phyloP scores from a whole-genome alignment of 2,797 vertebrate species.

The Pseudochirops cupreus region DNA sequence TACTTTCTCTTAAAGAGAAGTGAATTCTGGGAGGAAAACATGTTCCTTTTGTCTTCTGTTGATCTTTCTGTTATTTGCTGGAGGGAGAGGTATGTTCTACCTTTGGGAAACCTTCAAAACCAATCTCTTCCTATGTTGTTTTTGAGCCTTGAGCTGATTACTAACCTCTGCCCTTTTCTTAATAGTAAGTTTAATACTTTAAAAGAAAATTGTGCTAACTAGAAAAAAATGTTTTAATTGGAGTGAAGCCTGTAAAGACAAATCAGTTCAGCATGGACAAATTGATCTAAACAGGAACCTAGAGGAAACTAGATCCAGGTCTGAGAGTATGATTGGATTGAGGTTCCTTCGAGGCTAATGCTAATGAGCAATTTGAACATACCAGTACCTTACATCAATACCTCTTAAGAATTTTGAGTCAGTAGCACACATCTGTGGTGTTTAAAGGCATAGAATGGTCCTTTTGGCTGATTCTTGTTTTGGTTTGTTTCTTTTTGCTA shows the following conservation, averaged over 20 bases:
- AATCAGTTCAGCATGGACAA: slow-evolving; percentile 5
- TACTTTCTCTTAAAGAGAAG: background rate
- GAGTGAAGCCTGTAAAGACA: slow-evolving; percentile 22
- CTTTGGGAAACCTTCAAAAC: background rate
- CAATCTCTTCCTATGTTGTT: background rate
- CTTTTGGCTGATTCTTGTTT: background rate
- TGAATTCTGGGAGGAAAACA: slow-evolving; percentile 22
- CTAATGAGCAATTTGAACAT: slow-evolving; percentile 4
- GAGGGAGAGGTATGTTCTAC: background rate
- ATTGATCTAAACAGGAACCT: slow-evolving; percentile 32
- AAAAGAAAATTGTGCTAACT: slow-evolving; percentile 1
- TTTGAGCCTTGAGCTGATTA: background rate
- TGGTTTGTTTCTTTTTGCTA: background rate
- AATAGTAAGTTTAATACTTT: slow-evolving; percentile 34
- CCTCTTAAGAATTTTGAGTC: background rate
- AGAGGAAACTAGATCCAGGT: slow-evolving; percentile 30
- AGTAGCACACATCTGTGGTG: slow-evolving; percentile 19
- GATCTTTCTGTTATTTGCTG: slow-evolving; percentile 18
- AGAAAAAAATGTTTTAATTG: slow-evolving; percentile 13
- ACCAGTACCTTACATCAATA: slow-evolving; percentile 5
- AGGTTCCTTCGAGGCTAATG: slow-evolving; percentile 33
- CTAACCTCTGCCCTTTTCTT: slow-evolving; percentile 12
- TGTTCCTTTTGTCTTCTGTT: slow-evolving; percentile 37
- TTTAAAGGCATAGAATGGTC: slow-evolving; percentile 16
- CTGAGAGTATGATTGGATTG: slow-evolving; percentile 22